Evolutionary conservation across 2,797 vertebrate genomes (phyloP), one percentile per base, ranked within the genome.

Genomic region (Chlorospingus flavigularis): DNA sequence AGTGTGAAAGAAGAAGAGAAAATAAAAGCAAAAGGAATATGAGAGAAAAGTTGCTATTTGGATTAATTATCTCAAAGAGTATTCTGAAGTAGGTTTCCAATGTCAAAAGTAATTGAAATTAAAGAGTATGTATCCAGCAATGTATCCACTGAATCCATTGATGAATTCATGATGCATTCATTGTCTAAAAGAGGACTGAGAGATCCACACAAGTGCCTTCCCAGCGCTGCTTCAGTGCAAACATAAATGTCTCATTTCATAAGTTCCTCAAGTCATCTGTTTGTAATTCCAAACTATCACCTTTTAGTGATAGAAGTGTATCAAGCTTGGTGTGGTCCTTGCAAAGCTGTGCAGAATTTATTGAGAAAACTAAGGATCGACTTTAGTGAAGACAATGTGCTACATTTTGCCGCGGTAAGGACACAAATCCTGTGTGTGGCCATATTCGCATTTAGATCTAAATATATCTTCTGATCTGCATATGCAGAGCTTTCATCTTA

Each of bases 281-380:
- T 37, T 70, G 17, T 94, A 81, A 94, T 40, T 66, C 33, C 23
- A 37, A 90, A 48, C 51, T 45, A 57, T 37, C 88, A 18, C 19
- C 26, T 86, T 96, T 94, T 62, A 94, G 98, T 98, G 58, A 96
- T 98, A 54, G 98, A 98, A 57, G 97, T 98, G n/a, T 97, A 98
- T 87, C 98, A 97, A 88, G 94, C 96, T 78, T 98, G 98, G 98
- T 98, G 98, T 82, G 98, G 98, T 73, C 98, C 98, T 80, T 98
- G 98, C 96, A 98, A 98, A 98, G 98, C 98, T 54, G 96, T 98
- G 55, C 33, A 95, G 50, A 45, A 65, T 76, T 90, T 98, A 78
- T 97, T 98, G 88, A 96, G 80, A 96, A 98, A 96, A 92, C 45
- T 98, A 88, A 97, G 96, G 97, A 97, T 65, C 1, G 97, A 98